These are phyloP conservation scores for Phyto melanocephala DNA, from an alignment of 2,888 invertebrate species.

Conservation along the genomic window DNA sequence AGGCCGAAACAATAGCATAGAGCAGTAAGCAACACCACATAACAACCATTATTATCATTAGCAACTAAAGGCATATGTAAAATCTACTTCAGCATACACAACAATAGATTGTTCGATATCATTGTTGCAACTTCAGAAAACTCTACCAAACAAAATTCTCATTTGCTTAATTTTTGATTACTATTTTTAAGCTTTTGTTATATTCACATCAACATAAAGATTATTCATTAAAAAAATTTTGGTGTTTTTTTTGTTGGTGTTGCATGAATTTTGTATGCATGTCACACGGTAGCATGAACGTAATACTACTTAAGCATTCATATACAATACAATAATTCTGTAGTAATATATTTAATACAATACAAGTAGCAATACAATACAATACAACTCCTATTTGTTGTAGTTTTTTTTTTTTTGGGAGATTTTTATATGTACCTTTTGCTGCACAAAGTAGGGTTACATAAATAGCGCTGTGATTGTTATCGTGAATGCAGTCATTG, in stretches of 20 bases:
- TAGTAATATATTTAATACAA: slow-evolving; percentile 37
- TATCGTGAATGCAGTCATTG: neutral
- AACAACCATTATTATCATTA: slow-evolving; percentile 47
- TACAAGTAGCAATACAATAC: slow-evolving; percentile 43
- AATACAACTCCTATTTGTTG: slow-evolving; percentile 19
- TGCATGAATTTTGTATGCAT: slow-evolving; percentile 60
- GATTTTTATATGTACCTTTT: neutral
- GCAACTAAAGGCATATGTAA: slow-evolving; percentile 20
- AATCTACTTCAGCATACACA: neutral
- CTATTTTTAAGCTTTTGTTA: slow-evolving; percentile 32
- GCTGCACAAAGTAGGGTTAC: neutral
- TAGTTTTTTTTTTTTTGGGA: neutral
- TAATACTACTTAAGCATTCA: slow-evolving; percentile 49
- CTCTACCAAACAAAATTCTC: slow-evolving; percentile 34
- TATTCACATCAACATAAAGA: neutral
- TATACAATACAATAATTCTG: slow-evolving; percentile 7
- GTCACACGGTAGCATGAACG: slow-evolving; percentile 57
- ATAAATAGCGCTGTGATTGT: slow-evolving; percentile 19
- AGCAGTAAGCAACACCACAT: slow-evolving; percentile 45
- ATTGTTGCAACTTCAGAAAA: slow-evolving; percentile 35
- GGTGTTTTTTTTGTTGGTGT: slow-evolving; percentile 11
- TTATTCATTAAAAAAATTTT: slow-evolving; percentile 49
- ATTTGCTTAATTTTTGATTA: slow-evolving; percentile 58
- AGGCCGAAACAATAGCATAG: slow-evolving; percentile 44
- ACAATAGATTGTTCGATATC: slow-evolving; percentile 47